Evolutionary conservation across 2,888 invertebrate genomes (phyloP), one percentile per base, ranked within the genome.

Genomic region (Lutraria lutraria): DNA sequence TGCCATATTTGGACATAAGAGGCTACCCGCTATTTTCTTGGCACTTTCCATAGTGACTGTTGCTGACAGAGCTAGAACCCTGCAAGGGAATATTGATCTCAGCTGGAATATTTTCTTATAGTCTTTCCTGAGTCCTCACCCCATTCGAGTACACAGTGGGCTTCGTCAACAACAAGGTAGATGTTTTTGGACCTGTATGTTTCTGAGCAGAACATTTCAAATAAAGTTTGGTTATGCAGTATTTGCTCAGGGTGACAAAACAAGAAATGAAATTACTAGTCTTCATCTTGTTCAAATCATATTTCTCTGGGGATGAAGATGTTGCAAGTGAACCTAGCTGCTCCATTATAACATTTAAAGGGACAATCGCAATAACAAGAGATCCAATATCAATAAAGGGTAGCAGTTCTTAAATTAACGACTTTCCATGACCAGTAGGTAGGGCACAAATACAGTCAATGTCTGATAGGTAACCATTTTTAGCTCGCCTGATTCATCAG

Each of bases 71-170:
- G 85, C 88, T 8, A 88, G 12, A 13, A 84, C 81, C 21, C 4
- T 10, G 19, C 80, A 84, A 2, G 31, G 2, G 16, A 88, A 68
- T 19, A 88, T 0, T 34, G 88, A 85, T 29, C 85, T 79, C 8
- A 88, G 21, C 19, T 88, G 80, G 21, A 8, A 72, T n/a, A 88
- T 10, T 13, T 82, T n/a, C 16, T n/a, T 43, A 21, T 13, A 88
- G 2, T 85, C 85, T 43, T 53, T 53, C 25, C 85, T 29, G 31
- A 88, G 0, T 86, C 79, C 0, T 76, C 31, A 6, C 88, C 88
- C 88, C 88, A 88, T 10, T 86, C 83, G 0, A 86, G 80, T 16
- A 86, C 83, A 68, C 89, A 89, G 82, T 86, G 89, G 2, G 86
- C 89, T 43, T 89, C 89, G 60, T 89, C 89, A 52, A 89, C 53